Evolutionary conservation across 35 echinoderm and acorn worm species (phyloP), one percentile per base, ranked within the genome.

Genomic region (Lytechinus pictus): DNA sequence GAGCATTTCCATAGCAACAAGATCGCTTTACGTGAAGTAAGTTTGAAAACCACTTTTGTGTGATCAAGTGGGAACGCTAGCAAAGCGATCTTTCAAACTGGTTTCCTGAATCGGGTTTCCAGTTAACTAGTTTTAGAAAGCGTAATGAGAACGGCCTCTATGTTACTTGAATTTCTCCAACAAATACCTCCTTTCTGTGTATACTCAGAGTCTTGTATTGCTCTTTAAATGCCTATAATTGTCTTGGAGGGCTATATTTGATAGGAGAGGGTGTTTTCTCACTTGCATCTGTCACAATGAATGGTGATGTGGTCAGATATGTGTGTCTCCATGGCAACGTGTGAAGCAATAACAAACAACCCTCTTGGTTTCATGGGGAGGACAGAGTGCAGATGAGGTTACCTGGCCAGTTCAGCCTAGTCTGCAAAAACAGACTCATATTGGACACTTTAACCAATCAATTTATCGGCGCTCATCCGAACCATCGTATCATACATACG

Each of bases 331-430:
- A 90, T 90, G 88, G 88, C 24, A 6, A 90, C 88, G 28, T 1
- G 28, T 90, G 29, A 90, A 90, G 88, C 88, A 90, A 90, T 90
- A 90, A 90, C 88, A 90, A 90, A 90, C 88, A 90, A 90, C 88
- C 88, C 33, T 90, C 88, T 90, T 90, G 88, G 88, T 90, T 90
- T 52, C 88, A 90, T 54, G 13, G 3, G n/a, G 88, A 90, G 88
- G 88, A 90, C 88, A 90, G 52, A 90, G 88, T 90, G 88, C 88
- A 90, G 52, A 90, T 90, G 88, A 90, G 88, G 88, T 90, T 90
- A 90, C 52, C 52, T 90, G 66, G 66, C 66, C 66, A 79, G 19
- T 90, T 21, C 7, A 52, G 27, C 10, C 88, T 19, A 44, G 33
- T 44, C 33, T 44, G 33, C 2, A 44, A 44, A 2, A 44, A 44